phyloP scores from a whole-genome alignment of 2,888 invertebrate genomes.

The Chrysomela aeneicollis region DNA sequence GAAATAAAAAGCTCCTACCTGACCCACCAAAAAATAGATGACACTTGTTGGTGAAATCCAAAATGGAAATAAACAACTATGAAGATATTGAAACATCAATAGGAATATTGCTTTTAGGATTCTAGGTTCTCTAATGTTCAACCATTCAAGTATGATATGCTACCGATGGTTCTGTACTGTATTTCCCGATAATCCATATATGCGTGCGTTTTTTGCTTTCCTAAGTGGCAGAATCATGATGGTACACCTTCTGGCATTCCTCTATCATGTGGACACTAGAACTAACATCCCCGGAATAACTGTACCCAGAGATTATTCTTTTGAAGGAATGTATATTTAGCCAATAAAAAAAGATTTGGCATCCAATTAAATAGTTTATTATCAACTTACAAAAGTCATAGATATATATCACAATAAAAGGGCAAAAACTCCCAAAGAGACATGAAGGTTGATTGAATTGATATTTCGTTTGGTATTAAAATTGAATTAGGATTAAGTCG shows the following conservation, averaged over 20 bases:
- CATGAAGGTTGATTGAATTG: too few species aligned
- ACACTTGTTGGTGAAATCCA: too few species aligned
- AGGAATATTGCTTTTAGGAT: constrained; percentile 45
- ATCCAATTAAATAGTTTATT: neutral
- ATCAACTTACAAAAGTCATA: too few species aligned
- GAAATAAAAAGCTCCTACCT: too few species aligned
- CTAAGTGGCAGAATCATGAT: constrained; percentile 54
- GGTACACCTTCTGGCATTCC: constrained; percentile 54
- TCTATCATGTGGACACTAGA: constrained; percentile 56
- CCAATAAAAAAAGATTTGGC: neutral
- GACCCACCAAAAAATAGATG: too few species aligned
- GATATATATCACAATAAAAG: too few species aligned
- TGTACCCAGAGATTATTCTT: constrained; percentile 40
- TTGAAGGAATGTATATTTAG: constrained; percentile 49
- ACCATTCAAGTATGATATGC: constrained; percentile 51
- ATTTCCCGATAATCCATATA: constrained; percentile 41
- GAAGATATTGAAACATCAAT: neutral
- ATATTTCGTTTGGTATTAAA: too few species aligned
- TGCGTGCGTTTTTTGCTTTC: constrained; percentile 51
- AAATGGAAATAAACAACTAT: too few species aligned
- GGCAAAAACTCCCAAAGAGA: too few species aligned
- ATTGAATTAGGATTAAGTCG: too few species aligned
- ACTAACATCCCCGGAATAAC: constrained; percentile 36
- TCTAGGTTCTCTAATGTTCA: constrained; percentile 56
- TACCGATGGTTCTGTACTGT: constrained; percentile 49